phyloP scores from a whole-genome alignment of 2,797 vertebrate genomes.

The Balearica regulorum region DNA sequence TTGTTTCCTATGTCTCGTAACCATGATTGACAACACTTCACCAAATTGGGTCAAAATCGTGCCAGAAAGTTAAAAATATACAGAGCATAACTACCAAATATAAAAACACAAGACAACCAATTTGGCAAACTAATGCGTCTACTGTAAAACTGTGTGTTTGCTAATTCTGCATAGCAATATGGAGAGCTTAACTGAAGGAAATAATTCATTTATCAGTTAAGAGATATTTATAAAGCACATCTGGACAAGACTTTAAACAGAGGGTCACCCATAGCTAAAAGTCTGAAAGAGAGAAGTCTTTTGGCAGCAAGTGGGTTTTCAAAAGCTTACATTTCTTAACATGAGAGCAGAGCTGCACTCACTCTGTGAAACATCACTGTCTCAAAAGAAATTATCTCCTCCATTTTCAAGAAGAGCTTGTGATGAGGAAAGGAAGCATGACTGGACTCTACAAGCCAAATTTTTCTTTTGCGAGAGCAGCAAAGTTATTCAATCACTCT shows the following conservation, averaged over 20 bases:
- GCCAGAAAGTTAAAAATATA: not conserved
- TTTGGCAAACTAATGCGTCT: not conserved
- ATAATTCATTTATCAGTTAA: constrained; percentile 36
- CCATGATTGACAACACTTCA: not conserved
- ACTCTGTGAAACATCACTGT: not conserved
- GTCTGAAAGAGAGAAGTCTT: not conserved
- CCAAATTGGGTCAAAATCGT: not conserved
- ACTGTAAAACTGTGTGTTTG: not conserved
- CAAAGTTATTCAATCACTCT: not conserved
- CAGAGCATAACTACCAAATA: not conserved
- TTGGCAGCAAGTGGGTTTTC: constrained; percentile 5
- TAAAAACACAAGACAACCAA: not conserved
- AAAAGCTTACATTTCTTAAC: constrained; percentile 22
- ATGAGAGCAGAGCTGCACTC: not conserved
- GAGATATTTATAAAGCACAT: constrained; percentile 45
- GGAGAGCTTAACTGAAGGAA: constrained; percentile 4
- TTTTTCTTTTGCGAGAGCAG: not conserved
- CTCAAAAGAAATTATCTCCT: not conserved
- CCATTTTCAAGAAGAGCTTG: not conserved
- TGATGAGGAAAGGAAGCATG: not conserved
- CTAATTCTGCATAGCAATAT: not conserved
- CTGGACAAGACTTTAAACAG: constrained; percentile 27
- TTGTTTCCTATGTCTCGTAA: not conserved
- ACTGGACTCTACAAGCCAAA: not conserved
- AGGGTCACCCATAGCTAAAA: not conserved